These are phyloP conservation scores for Daktulosphaira vitifoliae DNA, from an alignment of 1,140 invertebrate species.

Conservation along the genomic window DNA sequence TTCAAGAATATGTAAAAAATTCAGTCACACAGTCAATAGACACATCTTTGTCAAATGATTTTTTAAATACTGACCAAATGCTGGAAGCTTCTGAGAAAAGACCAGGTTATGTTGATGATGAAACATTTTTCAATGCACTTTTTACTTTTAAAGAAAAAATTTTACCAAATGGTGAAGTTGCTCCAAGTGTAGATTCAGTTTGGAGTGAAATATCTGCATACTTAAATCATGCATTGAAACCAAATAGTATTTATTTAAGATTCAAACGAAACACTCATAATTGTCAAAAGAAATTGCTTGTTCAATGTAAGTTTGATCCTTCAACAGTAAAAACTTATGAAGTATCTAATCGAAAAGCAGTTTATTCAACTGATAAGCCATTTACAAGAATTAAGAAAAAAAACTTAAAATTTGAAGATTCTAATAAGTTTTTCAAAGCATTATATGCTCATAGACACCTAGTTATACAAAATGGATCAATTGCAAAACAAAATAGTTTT, in stretches of 20 bases:
- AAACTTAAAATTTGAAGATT: constrained; percentile 17
- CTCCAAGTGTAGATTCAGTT: constrained; percentile 1
- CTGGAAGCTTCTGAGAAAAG: neutral
- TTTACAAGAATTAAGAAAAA: constrained; percentile 16
- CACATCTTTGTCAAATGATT: constrained; percentile 1
- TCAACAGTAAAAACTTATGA: neutral
- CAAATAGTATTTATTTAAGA: constrained; percentile 22
- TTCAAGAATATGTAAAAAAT: constrained; percentile 16
- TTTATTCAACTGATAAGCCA: neutral
- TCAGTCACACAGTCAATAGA: neutral
- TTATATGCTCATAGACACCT: constrained; percentile 4
- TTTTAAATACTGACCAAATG: neutral
- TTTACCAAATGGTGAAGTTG: constrained; percentile 1
- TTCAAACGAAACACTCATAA: constrained; percentile 15
- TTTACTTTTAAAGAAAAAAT: constrained; percentile 19
- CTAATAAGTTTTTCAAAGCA: constrained; percentile 22
- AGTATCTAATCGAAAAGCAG: neutral
- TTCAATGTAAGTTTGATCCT: constrained; percentile 7
- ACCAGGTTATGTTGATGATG: constrained; percentile 8
- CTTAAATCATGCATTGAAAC: constrained; percentile 17
- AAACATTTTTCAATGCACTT: constrained; percentile 19
- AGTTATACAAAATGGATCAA: constrained; percentile 18
- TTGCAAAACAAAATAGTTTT: constrained; percentile 16
- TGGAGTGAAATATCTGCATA: constrained; percentile 22
- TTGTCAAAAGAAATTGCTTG: constrained; percentile 11